Percentiles rank a stretch among this genome's conserved stretches.
These are phyloP conservation scores for Perca fluviatilis DNA, from an alignment of 2,113 vertebrate genomes.

Conservation along the genomic window DNA sequence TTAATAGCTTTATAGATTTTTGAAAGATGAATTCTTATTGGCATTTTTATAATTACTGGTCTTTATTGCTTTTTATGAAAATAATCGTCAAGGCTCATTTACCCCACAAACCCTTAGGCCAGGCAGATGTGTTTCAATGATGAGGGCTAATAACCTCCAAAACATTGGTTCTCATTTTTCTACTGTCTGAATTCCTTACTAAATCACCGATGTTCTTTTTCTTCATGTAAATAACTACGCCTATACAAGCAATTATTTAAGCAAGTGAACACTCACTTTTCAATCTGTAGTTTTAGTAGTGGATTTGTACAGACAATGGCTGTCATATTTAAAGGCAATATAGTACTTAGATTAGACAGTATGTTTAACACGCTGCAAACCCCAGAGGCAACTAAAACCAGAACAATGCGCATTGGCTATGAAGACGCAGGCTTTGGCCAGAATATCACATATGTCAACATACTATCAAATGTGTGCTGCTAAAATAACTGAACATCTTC, in stretches of 20 bases:
- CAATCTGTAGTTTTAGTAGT: conserved; percentile 17
- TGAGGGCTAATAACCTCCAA: conserved; percentile 75
- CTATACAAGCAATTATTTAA: conserved; percentile 38
- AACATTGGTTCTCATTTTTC: conserved; percentile 66
- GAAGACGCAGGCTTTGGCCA: conserved; percentile 60
- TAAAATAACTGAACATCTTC: conserved; percentile 75
- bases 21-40: conserved; percentile 89
- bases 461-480: conserved; percentile 74
- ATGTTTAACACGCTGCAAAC: conserved; percentile 51
- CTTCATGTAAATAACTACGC: conserved; percentile 41
- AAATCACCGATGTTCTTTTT: conserved; percentile 36
- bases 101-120: conserved; percentile 79
- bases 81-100: conserved; percentile 88
- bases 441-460: conserved; percentile 75
- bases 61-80: conserved; percentile 90
- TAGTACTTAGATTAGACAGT: conserved; percentile 46
- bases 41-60: conserved; percentile 89
- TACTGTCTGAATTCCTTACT: conserved; percentile 43
- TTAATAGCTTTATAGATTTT: conserved; percentile 90
- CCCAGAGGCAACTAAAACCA: conserved; percentile 56
- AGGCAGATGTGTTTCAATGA: conserved; percentile 75
- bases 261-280: not conserved
- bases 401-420: conserved; percentile 59
- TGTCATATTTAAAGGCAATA: conserved; percentile 46
- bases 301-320: conserved; percentile 39